Evolutionary conservation across 2,113 vertebrate genomes (phyloP).

Genomic region (Myotis brandtii): DNA sequence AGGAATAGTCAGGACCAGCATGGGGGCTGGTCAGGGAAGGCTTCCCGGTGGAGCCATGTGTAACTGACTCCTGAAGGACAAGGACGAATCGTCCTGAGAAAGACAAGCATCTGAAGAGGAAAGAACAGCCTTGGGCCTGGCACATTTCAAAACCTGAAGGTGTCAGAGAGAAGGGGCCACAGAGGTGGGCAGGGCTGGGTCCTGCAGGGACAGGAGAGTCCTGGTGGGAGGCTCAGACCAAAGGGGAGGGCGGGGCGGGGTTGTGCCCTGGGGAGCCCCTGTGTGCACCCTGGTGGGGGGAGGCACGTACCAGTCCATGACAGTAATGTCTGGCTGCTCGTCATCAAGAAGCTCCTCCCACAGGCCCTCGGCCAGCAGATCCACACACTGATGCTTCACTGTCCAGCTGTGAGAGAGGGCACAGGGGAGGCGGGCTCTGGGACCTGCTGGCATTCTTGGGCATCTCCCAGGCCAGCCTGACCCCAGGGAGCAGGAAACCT

Average conservation of each 20-base stretch:
- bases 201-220: neutral
- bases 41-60: neutral
- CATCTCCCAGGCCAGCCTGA: too few relatives aligned
- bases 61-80: neutral
- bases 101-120: neutral
- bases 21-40: neutral
- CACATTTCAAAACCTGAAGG: too few relatives aligned
- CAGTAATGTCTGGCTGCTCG: constrained; percentile 89
- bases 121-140: neutral
- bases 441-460: fast-evolving
- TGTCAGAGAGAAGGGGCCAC: neutral
- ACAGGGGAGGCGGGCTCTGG: too few relatives aligned
- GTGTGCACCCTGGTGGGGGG: fast-evolving
- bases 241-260: neutral
- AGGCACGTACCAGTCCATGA: constrained; percentile 90
- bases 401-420: constrained; percentile 89
- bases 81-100: neutral
- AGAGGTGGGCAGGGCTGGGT: neutral
- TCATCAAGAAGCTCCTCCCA: constrained; percentile 91
- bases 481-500: neutral
- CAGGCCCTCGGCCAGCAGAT: constrained; percentile 90
- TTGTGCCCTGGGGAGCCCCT: neutral
- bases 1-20: neutral
- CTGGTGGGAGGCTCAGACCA: neutral
- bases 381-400: constrained; percentile 89